Conservation (phyloP, 2,113 vertebrate genomes). For the Todiramphus chloris region DNA sequence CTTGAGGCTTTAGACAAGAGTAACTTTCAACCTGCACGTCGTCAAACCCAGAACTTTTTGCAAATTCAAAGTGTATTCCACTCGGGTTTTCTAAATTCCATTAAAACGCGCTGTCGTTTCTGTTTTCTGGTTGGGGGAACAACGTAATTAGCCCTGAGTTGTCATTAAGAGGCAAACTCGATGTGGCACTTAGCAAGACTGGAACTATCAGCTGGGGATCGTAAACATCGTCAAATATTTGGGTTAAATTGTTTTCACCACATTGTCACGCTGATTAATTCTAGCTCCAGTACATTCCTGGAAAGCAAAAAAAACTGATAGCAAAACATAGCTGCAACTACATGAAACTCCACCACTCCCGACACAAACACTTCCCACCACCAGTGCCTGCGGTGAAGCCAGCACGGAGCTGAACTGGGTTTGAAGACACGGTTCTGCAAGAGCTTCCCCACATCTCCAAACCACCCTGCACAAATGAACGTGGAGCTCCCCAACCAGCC, state of each 20-base stretch:
- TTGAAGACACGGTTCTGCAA: background rate
- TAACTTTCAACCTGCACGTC: background rate
- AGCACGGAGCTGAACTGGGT: background rate
- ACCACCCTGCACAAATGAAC: background rate
- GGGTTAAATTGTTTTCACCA: constrained; percentile 1
- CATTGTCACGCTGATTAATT: background rate
- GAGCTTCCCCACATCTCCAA: background rate
- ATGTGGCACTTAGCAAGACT: background rate
- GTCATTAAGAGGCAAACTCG: background rate
- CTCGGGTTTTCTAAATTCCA: background rate
- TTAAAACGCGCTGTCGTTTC: background rate
- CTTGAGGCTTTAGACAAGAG: background rate
- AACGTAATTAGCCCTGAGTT: background rate
- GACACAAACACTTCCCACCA: background rate
- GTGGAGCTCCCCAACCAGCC: background rate
- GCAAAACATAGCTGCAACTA: background rate
- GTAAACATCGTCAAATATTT: background rate
- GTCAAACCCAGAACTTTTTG: background rate
- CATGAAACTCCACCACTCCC: background rate
- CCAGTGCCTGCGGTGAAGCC: background rate
- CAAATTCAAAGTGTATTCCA: background rate
- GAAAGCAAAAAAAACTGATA: background rate
- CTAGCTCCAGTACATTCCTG: background rate
- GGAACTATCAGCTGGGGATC: background rate
- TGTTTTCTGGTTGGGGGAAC: background rate